Evolutionary conservation across 2,888 invertebrate species (phyloP).

Genomic region (Eupithecia insigniata): DNA sequence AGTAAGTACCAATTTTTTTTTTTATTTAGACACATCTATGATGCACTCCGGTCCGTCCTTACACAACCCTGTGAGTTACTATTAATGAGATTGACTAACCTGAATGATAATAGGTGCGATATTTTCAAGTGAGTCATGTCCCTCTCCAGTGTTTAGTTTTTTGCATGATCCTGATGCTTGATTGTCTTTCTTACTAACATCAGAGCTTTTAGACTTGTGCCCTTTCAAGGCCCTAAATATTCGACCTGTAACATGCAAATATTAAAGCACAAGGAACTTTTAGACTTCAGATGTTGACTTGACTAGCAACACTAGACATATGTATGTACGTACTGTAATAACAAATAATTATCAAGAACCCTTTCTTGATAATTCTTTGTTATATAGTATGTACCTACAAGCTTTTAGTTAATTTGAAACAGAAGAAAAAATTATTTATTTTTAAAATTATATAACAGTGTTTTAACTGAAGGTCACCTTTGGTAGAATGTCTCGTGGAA

Average conservation of each 20-base stretch:
- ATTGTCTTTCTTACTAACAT: slow-evolving; percentile 47
- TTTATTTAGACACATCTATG: too few species aligned
- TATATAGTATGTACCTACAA: too few species aligned
- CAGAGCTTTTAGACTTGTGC: slow-evolving; percentile 61
- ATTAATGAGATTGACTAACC: slow-evolving; percentile 21
- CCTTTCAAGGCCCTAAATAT: slow-evolving; percentile 75
- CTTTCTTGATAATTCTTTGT: background rate
- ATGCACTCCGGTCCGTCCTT: too few species aligned
- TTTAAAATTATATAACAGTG: background rate
- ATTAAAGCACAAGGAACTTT: background rate
- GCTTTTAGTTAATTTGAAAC: background rate
- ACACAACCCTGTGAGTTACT: too few species aligned
- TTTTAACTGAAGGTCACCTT: slow-evolving; percentile 55
- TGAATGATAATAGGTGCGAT: slow-evolving; percentile 33
- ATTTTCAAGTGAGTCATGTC: slow-evolving; percentile 22
- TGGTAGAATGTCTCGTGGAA: slow-evolving; percentile 73
- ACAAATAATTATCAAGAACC: background rate
- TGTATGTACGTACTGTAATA: background rate
- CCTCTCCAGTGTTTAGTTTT: slow-evolving; percentile 8
- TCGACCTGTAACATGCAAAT: slow-evolving; percentile 58
- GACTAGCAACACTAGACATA: background rate
- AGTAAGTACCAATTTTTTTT: too few species aligned
- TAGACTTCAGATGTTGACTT: background rate
- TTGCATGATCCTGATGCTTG: slow-evolving; percentile 33
- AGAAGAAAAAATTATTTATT: too few species aligned